These are phyloP conservation scores for Adelosebastes latens DNA, from an alignment of 2,797 vertebrate genomes.

Conservation along the genomic window DNA sequence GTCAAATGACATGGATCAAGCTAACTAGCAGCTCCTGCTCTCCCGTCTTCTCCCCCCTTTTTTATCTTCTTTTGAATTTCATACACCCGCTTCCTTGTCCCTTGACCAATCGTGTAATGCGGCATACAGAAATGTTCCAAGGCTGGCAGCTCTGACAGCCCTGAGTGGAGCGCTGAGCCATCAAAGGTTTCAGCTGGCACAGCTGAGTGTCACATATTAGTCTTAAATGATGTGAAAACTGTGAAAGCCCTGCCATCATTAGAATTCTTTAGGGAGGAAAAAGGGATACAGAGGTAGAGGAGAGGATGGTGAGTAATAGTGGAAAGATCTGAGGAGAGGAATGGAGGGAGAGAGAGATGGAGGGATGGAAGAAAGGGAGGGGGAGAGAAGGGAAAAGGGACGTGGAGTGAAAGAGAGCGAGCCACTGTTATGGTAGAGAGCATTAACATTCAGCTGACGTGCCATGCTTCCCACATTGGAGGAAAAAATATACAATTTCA, in stretches of 20 bases:
- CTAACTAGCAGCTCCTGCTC: constrained; percentile 47
- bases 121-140: constrained; percentile 61
- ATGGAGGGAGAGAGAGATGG: constrained; percentile 7
- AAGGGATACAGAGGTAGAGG: constrained; percentile 47
- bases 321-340: constrained; percentile 48
- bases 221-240: constrained; percentile 80
- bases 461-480: constrained; percentile 39
- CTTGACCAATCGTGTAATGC: constrained; percentile 74
- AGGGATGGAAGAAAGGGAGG: constrained; percentile 31
- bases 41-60: constrained; percentile 14
- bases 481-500: constrained; percentile 56
- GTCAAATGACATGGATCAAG: constrained; percentile 54
- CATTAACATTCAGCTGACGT: constrained; percentile 68
- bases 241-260: constrained; percentile 77
- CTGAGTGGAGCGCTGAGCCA: constrained; percentile 64
- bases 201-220: constrained; percentile 79
- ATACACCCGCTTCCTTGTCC: constrained; percentile 63
- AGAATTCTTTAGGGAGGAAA: constrained; percentile 66
- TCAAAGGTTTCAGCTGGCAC: constrained; percentile 78
- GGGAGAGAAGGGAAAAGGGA: constrained; percentile 20
- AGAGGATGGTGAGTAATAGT: constrained; percentile 50
- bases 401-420: constrained; percentile 55
- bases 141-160: constrained; percentile 75
- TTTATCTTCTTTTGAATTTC: constrained; percentile 59
- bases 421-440: constrained; percentile 54